Evolutionary conservation across 2,113 vertebrate genomes (phyloP).

Genomic region (Chelonoidis abingdonii): DNA sequence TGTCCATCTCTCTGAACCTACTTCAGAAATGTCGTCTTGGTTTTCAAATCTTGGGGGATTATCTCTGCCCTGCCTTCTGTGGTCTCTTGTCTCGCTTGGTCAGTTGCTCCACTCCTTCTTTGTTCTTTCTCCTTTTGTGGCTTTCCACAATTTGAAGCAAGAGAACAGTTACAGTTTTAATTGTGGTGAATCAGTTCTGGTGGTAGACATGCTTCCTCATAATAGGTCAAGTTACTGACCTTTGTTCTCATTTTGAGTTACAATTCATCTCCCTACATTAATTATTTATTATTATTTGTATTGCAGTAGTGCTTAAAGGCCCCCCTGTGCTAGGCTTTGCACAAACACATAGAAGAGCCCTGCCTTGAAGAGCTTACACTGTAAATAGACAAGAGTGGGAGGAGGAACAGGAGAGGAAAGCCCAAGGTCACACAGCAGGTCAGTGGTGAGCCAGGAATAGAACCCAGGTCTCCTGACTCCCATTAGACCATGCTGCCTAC

Average conservation of each 20-base stretch:
- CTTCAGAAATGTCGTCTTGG: background rate
- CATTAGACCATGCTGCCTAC: background rate
- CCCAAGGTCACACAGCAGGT: background rate
- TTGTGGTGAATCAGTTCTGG: conserved; percentile 57
- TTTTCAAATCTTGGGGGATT: background rate
- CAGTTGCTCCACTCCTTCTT: conserved; percentile 8
- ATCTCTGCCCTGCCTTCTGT: background rate
- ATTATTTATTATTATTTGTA: conserved; percentile 72
- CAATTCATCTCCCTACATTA: conserved; percentile 64
- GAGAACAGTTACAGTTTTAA: conserved; percentile 51
- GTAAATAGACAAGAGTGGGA: conserved; percentile 38
- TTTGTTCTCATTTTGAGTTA: conserved; percentile 53
- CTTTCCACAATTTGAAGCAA: conserved; percentile 37
- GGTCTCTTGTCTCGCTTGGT: background rate
- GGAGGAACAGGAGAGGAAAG: conserved; percentile 48
- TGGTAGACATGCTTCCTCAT: conserved; percentile 49
- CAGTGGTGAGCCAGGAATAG: conserved; percentile 40
- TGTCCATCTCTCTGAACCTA: background rate
- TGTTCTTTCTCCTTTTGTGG: conserved; percentile 41
- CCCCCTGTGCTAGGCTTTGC: background rate
- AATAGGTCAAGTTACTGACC: conserved; percentile 45
- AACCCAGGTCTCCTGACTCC: background rate
- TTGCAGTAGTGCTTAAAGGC: conserved; percentile 63
- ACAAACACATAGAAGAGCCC: conserved; percentile 25
- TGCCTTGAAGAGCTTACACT: conserved; percentile 27